Evolutionary conservation across 2,797 vertebrate genomes (phyloP), one percentile per base, ranked within the genome.

Genomic region (Rhinatrema bivittatum): DNA sequence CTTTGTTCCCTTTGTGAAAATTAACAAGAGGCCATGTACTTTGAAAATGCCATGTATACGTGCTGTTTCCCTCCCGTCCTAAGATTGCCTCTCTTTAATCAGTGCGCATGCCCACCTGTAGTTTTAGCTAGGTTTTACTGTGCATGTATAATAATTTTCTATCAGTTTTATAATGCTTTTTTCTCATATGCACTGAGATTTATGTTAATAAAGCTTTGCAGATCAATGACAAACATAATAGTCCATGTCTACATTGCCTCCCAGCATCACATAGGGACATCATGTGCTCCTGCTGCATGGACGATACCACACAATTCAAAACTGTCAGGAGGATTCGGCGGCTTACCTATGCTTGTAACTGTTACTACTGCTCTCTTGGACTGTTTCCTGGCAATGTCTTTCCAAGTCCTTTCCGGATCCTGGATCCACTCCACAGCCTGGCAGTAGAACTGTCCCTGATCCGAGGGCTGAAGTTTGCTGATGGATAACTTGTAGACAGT

Each of bases 381-480:
- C 11, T 50, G 37, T 50, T 80, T 90, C 43, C 46, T 36, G 6
- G 77, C 39, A 22, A 96, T 89, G 7, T 45, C 54, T 20, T 72
- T 71, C 81, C 84, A 86, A 0, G 17, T 72, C 38, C 50, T 6
- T 11, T 77, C 73, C 1, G 79, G 77, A 42, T 86, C 81, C 52
- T 84, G 65, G 19, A 82, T 82, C 80, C 80, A 84, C 25, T 85
- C 80, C 0, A 36, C 27, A 1, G 63, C 78, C 21, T 72, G 60
- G 1, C 81, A 84, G 45, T 70, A 76, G 17, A 84, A 25, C 19
- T 57, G 46, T 0, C 81, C 80, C 25, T 48, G 47, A 35, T 84
- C 82, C 0, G 68, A 61, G 0, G 17, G 32, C 42, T 46, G 42
- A 6, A 51, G 27, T 2, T 5, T 53, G 14, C 3, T 0, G 0